These are phyloP conservation scores for Scyliorhinus canicula DNA, from an alignment of 2,797 vertebrate genomes.

Conservation along the genomic window DNA sequence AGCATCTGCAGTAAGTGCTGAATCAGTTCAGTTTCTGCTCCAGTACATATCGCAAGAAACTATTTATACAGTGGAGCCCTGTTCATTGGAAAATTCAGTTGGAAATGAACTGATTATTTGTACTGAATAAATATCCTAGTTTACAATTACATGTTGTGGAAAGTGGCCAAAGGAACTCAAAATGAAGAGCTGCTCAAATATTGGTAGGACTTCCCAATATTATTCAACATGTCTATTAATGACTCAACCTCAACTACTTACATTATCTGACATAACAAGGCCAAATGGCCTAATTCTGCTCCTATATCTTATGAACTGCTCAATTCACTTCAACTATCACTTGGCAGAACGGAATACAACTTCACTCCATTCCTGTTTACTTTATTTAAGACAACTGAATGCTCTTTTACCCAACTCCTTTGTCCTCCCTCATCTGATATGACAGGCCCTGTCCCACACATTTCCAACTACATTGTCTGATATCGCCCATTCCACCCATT, in stretches of 20 bases:
- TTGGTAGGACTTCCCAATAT: background rate
- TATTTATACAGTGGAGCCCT: conserved; percentile 21
- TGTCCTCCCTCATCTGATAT: background rate
- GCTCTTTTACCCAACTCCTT: background rate
- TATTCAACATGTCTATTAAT: background rate
- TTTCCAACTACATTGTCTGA: background rate
- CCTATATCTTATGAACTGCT: too few species aligned
- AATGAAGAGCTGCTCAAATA: background rate
- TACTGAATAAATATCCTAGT: background rate
- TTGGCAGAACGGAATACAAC: background rate
- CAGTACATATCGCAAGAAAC: background rate
- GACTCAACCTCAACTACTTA: background rate
- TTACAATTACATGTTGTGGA: background rate
- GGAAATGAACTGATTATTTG: background rate
- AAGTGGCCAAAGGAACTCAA: background rate
- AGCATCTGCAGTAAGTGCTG: background rate
- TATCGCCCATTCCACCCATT: background rate
- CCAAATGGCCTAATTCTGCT: too few species aligned
- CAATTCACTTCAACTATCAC: background rate
- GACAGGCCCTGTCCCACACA: background rate
- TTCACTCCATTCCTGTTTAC: too few species aligned
- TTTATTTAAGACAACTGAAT: background rate
- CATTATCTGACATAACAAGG: background rate
- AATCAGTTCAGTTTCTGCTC: background rate
- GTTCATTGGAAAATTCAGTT: background rate